Base-by-base conservation (phyloP, 2,797 vertebrate genomes). In the Naso thynnoides region DNA sequence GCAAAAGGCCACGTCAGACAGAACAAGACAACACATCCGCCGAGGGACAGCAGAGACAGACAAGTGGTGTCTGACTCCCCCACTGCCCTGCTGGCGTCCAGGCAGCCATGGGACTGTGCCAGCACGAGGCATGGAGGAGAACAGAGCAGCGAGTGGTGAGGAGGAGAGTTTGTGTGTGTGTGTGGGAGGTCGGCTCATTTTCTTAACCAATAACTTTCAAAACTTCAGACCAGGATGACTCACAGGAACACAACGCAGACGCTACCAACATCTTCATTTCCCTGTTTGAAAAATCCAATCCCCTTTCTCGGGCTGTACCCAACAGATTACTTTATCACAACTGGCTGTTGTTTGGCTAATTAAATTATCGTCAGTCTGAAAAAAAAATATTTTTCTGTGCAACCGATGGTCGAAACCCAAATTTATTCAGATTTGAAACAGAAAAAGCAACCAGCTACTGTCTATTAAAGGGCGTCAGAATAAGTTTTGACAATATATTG, bases 81-180 rank as follows among this genome's bases (percentile, higher is more conserved):
- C 19, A 19, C 50, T 60, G 62, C 81, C 88, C 90, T 16, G 91
- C 88, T 50, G 92, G 91, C 0, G 88, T 81, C 87, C 90, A 9
- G 93, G 92, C 67, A 93, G 90, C 81, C 94, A 93, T 3, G 93
- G 94, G 82, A 95, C 95, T 36, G 95, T 95, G 86, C 91, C 95
- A 57, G 95, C 94, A 94, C 78, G 79, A 66, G 33, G 62, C 39
- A 47, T 58, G 81, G 27, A 76, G 26, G 6, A 69, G 48, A 26
- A 10, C 27, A 61, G 73, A 48, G 41, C 31, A 70, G 59, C 50
- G 8, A 47, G 63, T 62, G 63, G 63, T 62, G 63, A 62, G 48
- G 59, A 44, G 52, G 5, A 61, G 21, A 33, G 49, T 33, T 39
- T 3, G 48, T 57, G 44, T 62, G 33, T 50, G 52, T 24, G 29